phyloP scores from a whole-genome alignment of 2,888 invertebrate species.

The Acanthoscelides obtectus region DNA sequence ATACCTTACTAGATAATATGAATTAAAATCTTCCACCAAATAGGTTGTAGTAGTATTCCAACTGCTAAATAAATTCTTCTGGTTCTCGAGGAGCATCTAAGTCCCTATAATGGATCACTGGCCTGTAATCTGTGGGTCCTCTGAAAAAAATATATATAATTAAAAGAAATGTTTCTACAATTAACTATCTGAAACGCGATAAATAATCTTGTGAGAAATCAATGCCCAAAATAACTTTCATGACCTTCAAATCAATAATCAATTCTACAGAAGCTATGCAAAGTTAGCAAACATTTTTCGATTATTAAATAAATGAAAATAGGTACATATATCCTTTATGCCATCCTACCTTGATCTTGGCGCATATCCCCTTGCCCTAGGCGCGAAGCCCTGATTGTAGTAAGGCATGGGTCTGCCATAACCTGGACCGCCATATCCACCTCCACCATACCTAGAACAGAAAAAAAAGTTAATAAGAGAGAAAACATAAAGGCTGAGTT shows the following conservation, averaged over 20 bases:
- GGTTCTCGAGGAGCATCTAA: constrained; percentile 90
- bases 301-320: too few relatives aligned
- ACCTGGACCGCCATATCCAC: constrained; percentile 31
- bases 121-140: constrained; percentile 73
- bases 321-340: too few relatives aligned
- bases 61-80: constrained; percentile 70
- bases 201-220: too few relatives aligned
- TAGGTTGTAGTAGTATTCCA: neutral
- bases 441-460: constrained; percentile 41
- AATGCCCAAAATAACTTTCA: too few relatives aligned
- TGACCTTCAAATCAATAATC: too few relatives aligned
- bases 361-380: constrained; percentile 39
- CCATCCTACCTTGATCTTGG: constrained; percentile 38
- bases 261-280: too few relatives aligned
- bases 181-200: too few relatives aligned
- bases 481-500: neutral
- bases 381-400: constrained; percentile 48
- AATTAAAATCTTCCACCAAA: constrained; percentile 1
- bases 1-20: neutral
- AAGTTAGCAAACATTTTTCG: too few relatives aligned
- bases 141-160: constrained; percentile 42
- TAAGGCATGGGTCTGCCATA: constrained; percentile 50
- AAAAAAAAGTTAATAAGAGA: constrained; percentile 3
- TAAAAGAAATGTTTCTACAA: too few relatives aligned
- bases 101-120: constrained; percentile 89